Evolutionary conservation across 2,888 invertebrate species (phyloP).

Genomic region (Siphonodentalium dalli): DNA sequence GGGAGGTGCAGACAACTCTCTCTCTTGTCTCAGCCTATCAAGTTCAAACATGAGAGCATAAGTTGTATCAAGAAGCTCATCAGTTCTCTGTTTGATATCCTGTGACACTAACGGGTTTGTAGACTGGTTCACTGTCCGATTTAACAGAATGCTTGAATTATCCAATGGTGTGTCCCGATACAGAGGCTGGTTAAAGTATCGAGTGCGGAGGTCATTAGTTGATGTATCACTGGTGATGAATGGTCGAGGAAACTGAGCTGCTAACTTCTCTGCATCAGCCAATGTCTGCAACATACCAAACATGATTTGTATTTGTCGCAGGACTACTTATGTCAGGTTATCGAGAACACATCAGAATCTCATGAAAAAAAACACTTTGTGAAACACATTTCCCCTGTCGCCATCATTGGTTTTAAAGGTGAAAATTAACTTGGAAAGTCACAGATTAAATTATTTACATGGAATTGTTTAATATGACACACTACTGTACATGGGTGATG

Average conservation of each 20-base stretch:
- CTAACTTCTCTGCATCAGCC: conserved; percentile 51
- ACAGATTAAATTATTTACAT: too few relatives aligned
- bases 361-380: too few relatives aligned
- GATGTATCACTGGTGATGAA: conserved; percentile 35
- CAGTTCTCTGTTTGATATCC: conserved; percentile 36
- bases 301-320: too few relatives aligned
- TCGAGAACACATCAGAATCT: too few relatives aligned
- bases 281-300: conserved; percentile 39
- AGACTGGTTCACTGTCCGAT: not conserved
- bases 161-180: conserved; percentile 38
- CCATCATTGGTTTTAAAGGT: too few relatives aligned
- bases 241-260: conserved; percentile 38
- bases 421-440: too few relatives aligned
- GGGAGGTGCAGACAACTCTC: too few relatives aligned
- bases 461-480: too few relatives aligned
- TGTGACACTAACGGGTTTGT: not conserved
- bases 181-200: too few relatives aligned
- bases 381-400: too few relatives aligned
- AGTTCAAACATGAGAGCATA: conserved; percentile 54
- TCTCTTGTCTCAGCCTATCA: conserved; percentile 44
- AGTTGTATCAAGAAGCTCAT: conserved; percentile 44
- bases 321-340: too few relatives aligned
- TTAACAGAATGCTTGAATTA: not conserved
- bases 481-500: too few relatives aligned
- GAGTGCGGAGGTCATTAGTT: conserved; percentile 27